Evolutionary conservation across 2,888 invertebrate species (phyloP).

Genomic region (Andrena trimmerana): DNA sequence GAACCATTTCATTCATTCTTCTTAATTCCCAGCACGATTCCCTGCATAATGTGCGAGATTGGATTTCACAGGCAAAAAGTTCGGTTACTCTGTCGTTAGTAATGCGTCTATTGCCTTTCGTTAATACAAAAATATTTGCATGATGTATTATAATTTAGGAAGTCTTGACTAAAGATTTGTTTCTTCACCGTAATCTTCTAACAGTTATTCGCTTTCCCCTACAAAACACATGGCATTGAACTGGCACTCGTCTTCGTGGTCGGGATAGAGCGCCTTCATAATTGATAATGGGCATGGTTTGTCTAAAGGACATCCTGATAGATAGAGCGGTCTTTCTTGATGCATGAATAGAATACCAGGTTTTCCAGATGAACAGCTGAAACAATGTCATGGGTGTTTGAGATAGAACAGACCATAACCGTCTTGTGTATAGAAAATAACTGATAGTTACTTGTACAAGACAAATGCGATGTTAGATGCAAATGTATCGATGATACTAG

Average conservation of each 20-base stretch:
- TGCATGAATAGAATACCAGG: conserved; percentile 89
- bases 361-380: conserved; percentile 86
- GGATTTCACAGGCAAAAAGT: neutral
- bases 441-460: conserved; percentile 88
- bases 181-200: too few relatives aligned
- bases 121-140: neutral
- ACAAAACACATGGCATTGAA: conserved; percentile 88
- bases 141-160: neutral
- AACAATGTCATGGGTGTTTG: conserved; percentile 60
- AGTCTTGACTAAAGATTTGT: too few relatives aligned
- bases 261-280: conserved; percentile 87
- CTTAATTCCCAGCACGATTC: neutral
- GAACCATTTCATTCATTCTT: neutral
- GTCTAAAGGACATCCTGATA: conserved; percentile 89
- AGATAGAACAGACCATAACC: conserved; percentile 2
- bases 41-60: neutral
- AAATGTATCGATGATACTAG: conserved; percentile 90
- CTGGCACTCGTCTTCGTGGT: conserved; percentile 89
- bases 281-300: conserved; percentile 88
- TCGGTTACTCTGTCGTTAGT: neutral
- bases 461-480: conserved; percentile 93
- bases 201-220: neutral
- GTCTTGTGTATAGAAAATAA: conserved; percentile 50
- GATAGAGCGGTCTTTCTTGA: conserved; percentile 90
- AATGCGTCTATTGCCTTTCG: neutral